These are phyloP conservation scores for Diachrysia chrysitis DNA, from an alignment of 2,888 invertebrate genomes.

Conservation along the genomic window DNA sequence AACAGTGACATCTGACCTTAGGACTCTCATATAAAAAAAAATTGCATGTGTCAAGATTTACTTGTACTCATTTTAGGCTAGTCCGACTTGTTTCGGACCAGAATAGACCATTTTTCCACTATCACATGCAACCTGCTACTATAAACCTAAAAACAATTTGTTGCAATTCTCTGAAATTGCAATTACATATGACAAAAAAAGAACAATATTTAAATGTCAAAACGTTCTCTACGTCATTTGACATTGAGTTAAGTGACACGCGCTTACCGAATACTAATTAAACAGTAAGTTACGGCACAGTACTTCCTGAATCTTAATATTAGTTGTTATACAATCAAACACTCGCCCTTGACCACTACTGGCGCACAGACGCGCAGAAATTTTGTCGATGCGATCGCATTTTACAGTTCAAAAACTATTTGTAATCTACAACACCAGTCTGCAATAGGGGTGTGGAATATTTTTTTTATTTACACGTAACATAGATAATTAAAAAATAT, in stretches of 20 bases:
- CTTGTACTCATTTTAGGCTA: too few species aligned
- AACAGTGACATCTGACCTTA: too few species aligned
- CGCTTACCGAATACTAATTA: slow-evolving; percentile 23
- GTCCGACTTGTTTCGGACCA: too few species aligned
- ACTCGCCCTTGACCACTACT: slow-evolving; percentile 39
- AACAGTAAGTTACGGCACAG: slow-evolving; percentile 10
- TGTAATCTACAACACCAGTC: neutral
- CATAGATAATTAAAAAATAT: too few species aligned
- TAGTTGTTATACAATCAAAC: slow-evolving; percentile 24
- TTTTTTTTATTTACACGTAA: too few species aligned
- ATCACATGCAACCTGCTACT: too few species aligned
- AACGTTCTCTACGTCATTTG: slow-evolving; percentile 32
- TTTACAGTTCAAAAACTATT: neutral
- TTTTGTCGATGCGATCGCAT: slow-evolving; percentile 18
- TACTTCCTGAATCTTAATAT: slow-evolving; percentile 51
- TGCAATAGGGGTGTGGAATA: too few species aligned
- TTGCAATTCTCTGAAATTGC: neutral
- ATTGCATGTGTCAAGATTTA: too few species aligned
- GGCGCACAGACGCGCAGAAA: slow-evolving; percentile 8
- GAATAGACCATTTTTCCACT: too few species aligned
- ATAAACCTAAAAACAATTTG: too few species aligned
- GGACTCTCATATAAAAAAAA: too few species aligned
- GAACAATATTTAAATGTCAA: slow-evolving; percentile 14
- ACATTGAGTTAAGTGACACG: slow-evolving; percentile 41
- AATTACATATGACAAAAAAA: neutral